These are phyloP conservation scores for Atrina japonica DNA, from an alignment of 2,888 invertebrate species.

Conservation along the genomic window DNA sequence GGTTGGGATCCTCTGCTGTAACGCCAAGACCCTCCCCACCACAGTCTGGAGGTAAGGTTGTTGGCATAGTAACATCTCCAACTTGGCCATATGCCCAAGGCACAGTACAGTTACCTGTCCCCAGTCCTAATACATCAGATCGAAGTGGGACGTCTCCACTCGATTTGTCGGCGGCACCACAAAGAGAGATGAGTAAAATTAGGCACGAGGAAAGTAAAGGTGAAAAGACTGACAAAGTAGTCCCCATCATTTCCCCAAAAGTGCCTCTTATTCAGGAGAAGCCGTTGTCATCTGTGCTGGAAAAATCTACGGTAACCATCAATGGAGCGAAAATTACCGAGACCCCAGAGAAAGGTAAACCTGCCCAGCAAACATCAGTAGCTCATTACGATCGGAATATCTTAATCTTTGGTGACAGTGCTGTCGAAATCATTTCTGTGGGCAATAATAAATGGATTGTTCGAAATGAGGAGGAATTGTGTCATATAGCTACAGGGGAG, in stretches of 20 bases:
- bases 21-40: conserved; percentile 53
- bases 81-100: conserved; percentile 39
- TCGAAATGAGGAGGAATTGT: conserved; percentile 70
- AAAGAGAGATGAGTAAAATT: conserved; percentile 51
- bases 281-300: conserved; percentile 6
- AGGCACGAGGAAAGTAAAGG: conserved; percentile 32
- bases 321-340: conserved; percentile 8
- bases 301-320: conserved; percentile 16
- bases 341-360: conserved; percentile 3
- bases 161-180: conserved; percentile 62
- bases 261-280: conserved; percentile 24
- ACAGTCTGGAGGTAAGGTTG: conserved; percentile 21
- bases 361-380: conserved; percentile 5
- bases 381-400: conserved; percentile 67
- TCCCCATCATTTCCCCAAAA: conserved; percentile 19
- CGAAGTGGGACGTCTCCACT: conserved; percentile 61
- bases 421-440: conserved; percentile 74
- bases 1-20: conserved; percentile 56
- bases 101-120: conserved; percentile 37
- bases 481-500: conserved; percentile 55
- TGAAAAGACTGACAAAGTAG: conserved; percentile 32
- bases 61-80: conserved; percentile 39
- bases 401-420: conserved; percentile 70
- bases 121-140: conserved; percentile 54
- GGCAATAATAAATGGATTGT: conserved; percentile 75